These are phyloP conservation scores for Rhineura floridana DNA, from an alignment of 2,113 vertebrate species.

Conservation along the genomic window DNA sequence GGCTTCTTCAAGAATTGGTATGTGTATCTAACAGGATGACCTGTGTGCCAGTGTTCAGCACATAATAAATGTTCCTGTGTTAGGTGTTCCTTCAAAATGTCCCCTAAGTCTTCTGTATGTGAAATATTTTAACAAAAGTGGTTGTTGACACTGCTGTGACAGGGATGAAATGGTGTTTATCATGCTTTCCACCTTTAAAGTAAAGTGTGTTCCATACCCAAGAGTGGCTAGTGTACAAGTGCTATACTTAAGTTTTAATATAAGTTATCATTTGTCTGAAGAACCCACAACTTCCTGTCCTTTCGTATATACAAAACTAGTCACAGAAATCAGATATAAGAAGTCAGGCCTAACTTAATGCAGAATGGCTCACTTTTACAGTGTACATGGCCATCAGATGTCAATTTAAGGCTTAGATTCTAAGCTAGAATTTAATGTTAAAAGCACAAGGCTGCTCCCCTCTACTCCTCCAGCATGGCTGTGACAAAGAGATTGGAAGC, in stretches of 20 bases:
- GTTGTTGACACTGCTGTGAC: background rate
- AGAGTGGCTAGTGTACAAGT: background rate
- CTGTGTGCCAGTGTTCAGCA: conserved; percentile 14
- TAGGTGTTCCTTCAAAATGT: background rate
- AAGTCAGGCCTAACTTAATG: background rate
- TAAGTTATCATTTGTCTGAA: background rate
- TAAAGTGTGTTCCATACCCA: background rate
- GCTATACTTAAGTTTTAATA: background rate
- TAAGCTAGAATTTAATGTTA: background rate
- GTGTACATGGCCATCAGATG: background rate
- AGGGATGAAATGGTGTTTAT: background rate
- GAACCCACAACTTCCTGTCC: background rate
- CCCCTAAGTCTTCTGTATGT: background rate
- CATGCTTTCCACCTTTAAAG: background rate
- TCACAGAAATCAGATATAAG: background rate
- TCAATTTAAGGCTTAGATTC: background rate
- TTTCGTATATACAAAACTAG: background rate
- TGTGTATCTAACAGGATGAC: background rate
- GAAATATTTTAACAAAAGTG: background rate
- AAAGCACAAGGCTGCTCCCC: background rate
- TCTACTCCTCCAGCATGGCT: background rate
- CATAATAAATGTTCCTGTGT: conserved; percentile 38
- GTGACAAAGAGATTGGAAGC: too few relatives aligned
- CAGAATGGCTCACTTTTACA: background rate
- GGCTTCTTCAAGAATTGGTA: background rate